Conservation (phyloP, 2,797 vertebrate species). For the Acanthurus leucopareius region DNA sequence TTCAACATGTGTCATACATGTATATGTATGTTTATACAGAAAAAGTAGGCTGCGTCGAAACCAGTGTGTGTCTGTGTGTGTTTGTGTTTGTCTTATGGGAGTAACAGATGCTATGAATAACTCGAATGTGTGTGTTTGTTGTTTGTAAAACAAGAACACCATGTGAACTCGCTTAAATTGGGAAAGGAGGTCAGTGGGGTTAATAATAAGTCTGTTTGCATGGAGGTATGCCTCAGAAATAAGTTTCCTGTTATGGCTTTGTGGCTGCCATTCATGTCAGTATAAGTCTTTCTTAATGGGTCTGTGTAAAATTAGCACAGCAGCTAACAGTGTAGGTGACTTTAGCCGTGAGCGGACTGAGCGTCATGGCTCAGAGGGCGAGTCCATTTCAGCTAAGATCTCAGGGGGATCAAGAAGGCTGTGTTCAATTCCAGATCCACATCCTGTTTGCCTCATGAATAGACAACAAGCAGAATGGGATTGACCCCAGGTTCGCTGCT, state of each 20-base stretch:
- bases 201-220: slow-evolving; percentile 50
- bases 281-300: slow-evolving; percentile 19
- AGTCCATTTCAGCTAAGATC: slow-evolving; percentile 24
- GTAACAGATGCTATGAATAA: slow-evolving; percentile 18
- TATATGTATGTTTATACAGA: neutral
- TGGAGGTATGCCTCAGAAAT: slow-evolving; percentile 21
- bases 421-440: slow-evolving; percentile 22
- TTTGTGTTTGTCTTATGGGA: neutral
- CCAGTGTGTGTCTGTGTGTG: neutral
- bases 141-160: slow-evolving; percentile 3
- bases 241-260: slow-evolving; percentile 47
- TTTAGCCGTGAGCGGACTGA: neutral
- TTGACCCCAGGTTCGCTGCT: slow-evolving; percentile 42
- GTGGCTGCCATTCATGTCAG: slow-evolving; percentile 20
- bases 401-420: neutral
- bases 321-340: slow-evolving; percentile 11
- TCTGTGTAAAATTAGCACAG: slow-evolving; percentile 56
- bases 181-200: slow-evolving; percentile 22
- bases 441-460: slow-evolving; percentile 16
- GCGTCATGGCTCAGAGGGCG: neutral
- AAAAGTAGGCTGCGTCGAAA: neutral
- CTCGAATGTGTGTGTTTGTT: neutral
- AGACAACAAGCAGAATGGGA: slow-evolving; percentile 40
- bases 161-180: slow-evolving; percentile 19
- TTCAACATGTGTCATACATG: neutral